Evolutionary conservation across 2,113 vertebrate genomes (phyloP).

Genomic region (Talpa occidentalis): DNA sequence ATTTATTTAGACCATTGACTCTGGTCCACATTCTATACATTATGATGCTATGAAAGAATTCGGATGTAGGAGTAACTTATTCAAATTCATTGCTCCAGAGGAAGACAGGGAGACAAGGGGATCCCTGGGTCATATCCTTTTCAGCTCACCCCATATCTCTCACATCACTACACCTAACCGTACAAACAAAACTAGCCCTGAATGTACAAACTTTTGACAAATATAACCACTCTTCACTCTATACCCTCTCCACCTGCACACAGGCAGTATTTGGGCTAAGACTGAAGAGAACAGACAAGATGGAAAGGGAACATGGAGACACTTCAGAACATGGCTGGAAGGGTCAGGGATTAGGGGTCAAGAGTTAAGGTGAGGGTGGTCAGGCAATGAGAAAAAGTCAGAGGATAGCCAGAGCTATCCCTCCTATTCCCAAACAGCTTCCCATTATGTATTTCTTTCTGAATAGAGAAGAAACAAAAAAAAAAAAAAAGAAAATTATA

Average conservation of each 20-base stretch:
- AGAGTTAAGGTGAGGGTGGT: background rate
- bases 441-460: background rate
- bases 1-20: background rate
- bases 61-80: background rate
- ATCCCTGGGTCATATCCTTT: background rate
- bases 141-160: background rate
- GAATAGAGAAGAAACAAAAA: background rate
- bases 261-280: background rate
- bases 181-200: background rate
- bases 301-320: background rate
- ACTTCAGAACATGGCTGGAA: background rate
- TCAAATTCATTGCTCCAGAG: rapidly evolving
- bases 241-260: background rate
- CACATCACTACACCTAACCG: rapidly evolving
- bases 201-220: background rate
- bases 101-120: rapidly evolving
- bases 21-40: background rate
- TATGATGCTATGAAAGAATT: background rate
- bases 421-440: background rate
- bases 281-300: background rate
- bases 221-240: background rate
- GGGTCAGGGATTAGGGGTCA: background rate
- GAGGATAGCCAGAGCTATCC: background rate
- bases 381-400: background rate
- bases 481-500: background rate